phyloP scores from a whole-genome alignment of 2,888 invertebrate species.

The Tribolium freemani region DNA sequence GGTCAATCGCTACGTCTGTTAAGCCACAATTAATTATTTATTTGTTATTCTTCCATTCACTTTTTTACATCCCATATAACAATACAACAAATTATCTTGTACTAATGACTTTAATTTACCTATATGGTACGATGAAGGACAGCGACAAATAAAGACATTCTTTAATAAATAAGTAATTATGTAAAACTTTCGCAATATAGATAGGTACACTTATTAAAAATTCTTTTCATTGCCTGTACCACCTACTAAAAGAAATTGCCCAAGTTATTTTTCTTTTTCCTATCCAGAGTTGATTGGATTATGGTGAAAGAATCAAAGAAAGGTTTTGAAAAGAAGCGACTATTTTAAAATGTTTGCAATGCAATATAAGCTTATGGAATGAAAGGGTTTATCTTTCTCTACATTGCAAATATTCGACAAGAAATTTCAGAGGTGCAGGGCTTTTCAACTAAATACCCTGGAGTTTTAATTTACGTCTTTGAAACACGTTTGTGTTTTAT shows the following conservation, averaged over 20 bases:
- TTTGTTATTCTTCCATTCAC: neutral
- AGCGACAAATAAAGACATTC: conserved; percentile 4
- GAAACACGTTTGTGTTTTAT: no score
- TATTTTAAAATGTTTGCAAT: neutral
- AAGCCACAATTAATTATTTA: neutral
- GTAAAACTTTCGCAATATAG: no score
- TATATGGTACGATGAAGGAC: conserved; percentile 14
- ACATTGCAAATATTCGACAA: neutral
- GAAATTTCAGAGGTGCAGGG: no score
- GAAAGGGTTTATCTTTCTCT: neutral
- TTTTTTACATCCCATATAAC: conserved; percentile 5
- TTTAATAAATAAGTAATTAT: neutral
- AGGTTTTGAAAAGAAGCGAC: neutral
- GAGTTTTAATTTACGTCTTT: no score
- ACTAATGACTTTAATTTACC: conserved; percentile 5
- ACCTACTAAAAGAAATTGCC: neutral
- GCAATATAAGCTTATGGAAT: neutral
- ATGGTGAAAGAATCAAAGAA: neutral
- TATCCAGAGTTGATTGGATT: neutral
- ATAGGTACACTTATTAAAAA: neutral
- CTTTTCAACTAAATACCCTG: no score
- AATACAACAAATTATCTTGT: conserved; percentile 9
- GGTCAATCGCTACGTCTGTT: neutral
- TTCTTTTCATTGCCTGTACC: neutral
- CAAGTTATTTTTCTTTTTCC: neutral